Conservation (phyloP, 2,888 invertebrate genomes). For the Oscheius sp. region DNA sequence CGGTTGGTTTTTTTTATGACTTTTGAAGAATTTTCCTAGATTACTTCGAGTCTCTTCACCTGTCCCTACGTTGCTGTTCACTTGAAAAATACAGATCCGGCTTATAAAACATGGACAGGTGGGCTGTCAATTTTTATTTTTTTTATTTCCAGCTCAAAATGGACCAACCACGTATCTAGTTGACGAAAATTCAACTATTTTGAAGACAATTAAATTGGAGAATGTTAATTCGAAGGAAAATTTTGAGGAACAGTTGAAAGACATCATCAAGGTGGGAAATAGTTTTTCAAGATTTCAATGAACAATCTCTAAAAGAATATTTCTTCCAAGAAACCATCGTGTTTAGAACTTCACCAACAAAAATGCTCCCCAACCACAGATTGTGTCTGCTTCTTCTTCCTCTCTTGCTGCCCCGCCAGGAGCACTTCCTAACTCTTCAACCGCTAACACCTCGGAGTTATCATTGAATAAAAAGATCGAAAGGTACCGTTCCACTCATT, state of each 20-base stretch:
- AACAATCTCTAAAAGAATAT: too few relatives aligned
- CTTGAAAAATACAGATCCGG: slow-evolving; percentile 32
- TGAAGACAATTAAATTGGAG: slow-evolving; percentile 41
- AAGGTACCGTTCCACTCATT: background rate
- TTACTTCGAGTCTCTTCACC: slow-evolving; percentile 14
- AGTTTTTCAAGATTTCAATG: background rate
- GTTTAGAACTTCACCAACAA: too few relatives aligned
- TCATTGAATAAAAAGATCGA: slow-evolving; percentile 16
- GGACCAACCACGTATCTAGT: slow-evolving; percentile 48
- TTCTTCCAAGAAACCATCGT: too few relatives aligned
- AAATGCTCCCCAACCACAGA: too few relatives aligned
- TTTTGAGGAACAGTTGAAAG: slow-evolving; percentile 31
- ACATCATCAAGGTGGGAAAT: slow-evolving; percentile 29
- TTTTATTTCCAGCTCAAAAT: slow-evolving; percentile 46
- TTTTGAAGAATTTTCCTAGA: background rate
- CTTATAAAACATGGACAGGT: slow-evolving; percentile 47
- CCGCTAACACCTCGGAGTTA: background rate
- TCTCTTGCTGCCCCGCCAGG: too few relatives aligned
- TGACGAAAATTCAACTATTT: slow-evolving; percentile 39
- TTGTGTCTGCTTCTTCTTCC: too few relatives aligned
- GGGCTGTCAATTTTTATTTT: too few relatives aligned
- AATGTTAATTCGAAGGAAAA: slow-evolving; percentile 29
- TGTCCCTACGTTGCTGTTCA: slow-evolving; percentile 42
- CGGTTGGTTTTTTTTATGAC: slow-evolving; percentile 2
- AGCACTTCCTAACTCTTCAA: too few relatives aligned